phyloP scores from a whole-genome alignment of 2,888 invertebrate genomes.

The Plemyria rubiginata region DNA sequence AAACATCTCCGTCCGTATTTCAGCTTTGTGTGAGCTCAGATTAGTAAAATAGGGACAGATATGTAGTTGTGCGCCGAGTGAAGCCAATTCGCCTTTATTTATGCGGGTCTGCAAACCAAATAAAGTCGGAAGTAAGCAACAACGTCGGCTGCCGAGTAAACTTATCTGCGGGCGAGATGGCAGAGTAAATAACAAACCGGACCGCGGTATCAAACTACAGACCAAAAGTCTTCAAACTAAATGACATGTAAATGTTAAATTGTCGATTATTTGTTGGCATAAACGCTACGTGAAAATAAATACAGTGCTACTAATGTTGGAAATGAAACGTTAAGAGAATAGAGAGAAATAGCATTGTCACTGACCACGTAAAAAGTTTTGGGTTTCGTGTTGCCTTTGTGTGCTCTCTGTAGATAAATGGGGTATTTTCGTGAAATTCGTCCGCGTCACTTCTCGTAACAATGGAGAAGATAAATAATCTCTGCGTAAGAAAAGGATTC shows the following conservation, averaged over 20 bases:
- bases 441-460: conserved; percentile 81
- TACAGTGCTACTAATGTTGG: conserved; percentile 68
- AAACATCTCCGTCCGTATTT: conserved; percentile 34
- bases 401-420: conserved; percentile 79
- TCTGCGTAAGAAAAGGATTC: conserved; percentile 83
- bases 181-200: conserved; percentile 71
- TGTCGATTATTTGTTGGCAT: conserved; percentile 49
- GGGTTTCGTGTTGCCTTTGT: conserved; percentile 81
- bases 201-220: conserved; percentile 57
- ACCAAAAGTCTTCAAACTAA: conserved; percentile 57
- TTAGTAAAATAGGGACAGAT: conserved; percentile 46
- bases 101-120: conserved; percentile 78
- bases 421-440: conserved; percentile 82
- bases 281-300: conserved; percentile 57
- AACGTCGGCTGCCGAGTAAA: conserved; percentile 57
- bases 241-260: conserved; percentile 50
- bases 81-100: conserved; percentile 66
- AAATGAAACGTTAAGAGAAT: conserved; percentile 78
- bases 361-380: conserved; percentile 84
- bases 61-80: conserved; percentile 60
- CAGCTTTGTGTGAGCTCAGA: conserved; percentile 32
- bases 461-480: conserved; percentile 83
- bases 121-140: conserved; percentile 72
- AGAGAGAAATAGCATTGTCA: conserved; percentile 79
- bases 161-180: conserved; percentile 75